Evolutionary conservation across 2,888 invertebrate species (phyloP), one percentile per base, ranked within the genome.

Genomic region (Sinodicranocentrus sp.): DNA sequence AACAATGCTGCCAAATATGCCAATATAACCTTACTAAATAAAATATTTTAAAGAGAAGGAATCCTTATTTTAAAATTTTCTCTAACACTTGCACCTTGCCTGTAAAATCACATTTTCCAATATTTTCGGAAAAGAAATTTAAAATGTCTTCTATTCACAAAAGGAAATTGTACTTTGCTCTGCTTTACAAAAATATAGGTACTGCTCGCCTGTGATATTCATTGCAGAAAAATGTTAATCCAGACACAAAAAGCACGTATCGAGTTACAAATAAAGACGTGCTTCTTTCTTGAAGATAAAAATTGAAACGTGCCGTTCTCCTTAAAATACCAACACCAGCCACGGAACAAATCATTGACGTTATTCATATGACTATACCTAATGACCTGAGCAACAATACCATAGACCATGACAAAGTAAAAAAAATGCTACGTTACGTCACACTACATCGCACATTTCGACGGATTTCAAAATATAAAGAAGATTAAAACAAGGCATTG

Each of bases 231-330:
- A 63, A 48, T n/a, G 15, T 15, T 2, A 48, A 48, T 48, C 48
- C 48, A 48, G 48, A 10, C 15, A 48, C 10, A 48, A 21, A 52
- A 52, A 13, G 17, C n/a, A n/a, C n/a, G 52, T 5, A 52, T 52
- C 39, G 21, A 57, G 2, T 57, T 21, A 57, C 19, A 23, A 19
- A 19, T 5, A 48, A 48, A 33, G 33, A 33, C 33, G 3, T 33
- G 33, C n/a, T 39, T 39, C 13, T 48, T 48, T 48, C n/a, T n/a
- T 48, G 15, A 21, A 23, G 57, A 57, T 6, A 57, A 21, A 57
- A 57, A 15, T 57, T 63, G 52, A 75, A 75, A 63, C 73, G 73
- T 75, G 73, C 73, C 63, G 63, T 63, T 75, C 57, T 57, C n/a
- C 48, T 48, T n/a, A 48, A 15, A 10, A 3, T n/a, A 48, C 5